Evolutionary conservation across 2,113 vertebrate species (phyloP).

Genomic region (Amblyopsis rosae): DNA sequence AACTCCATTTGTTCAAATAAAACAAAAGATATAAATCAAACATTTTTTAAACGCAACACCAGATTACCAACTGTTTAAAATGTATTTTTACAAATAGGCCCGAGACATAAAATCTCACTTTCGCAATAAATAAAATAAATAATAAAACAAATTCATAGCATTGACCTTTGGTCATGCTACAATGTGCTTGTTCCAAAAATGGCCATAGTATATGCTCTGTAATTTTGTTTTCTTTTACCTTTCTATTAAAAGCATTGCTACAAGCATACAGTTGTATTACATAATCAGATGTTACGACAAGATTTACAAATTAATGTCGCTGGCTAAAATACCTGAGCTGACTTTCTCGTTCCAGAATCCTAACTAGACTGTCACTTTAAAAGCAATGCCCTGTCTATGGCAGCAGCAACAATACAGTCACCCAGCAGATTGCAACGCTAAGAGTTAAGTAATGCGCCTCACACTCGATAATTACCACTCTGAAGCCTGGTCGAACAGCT

Average conservation of each 20-base stretch:
- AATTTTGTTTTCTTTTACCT: neutral
- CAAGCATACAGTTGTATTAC: neutral
- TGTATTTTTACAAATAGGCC: neutral
- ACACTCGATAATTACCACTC: conserved; percentile 76
- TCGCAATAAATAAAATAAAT: neutral
- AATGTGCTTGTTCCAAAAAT: neutral
- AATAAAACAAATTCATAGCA: neutral
- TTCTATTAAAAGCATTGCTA: neutral
- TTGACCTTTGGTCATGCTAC: neutral
- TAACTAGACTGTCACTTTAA: conserved; percentile 39
- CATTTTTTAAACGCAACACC: neutral
- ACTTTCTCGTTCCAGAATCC: conserved; percentile 9
- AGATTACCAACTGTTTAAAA: neutral
- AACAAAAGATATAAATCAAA: neutral
- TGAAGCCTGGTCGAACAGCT: conserved; percentile 72
- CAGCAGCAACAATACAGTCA: conserved; percentile 60
- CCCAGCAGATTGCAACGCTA: conserved; percentile 63
- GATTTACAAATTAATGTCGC: neutral
- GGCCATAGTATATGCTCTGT: neutral
- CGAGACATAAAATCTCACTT: neutral
- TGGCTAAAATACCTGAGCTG: neutral
- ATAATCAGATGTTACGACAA: neutral
- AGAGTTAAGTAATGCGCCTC: conserved; percentile 77
- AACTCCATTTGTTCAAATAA: neutral
- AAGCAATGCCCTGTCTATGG: conserved; percentile 46